Percentiles rank a stretch among this genome's conserved stretches.
phyloP scores from a whole-genome alignment of 2,113 vertebrate species.

The Dissostichus mawsoni region DNA sequence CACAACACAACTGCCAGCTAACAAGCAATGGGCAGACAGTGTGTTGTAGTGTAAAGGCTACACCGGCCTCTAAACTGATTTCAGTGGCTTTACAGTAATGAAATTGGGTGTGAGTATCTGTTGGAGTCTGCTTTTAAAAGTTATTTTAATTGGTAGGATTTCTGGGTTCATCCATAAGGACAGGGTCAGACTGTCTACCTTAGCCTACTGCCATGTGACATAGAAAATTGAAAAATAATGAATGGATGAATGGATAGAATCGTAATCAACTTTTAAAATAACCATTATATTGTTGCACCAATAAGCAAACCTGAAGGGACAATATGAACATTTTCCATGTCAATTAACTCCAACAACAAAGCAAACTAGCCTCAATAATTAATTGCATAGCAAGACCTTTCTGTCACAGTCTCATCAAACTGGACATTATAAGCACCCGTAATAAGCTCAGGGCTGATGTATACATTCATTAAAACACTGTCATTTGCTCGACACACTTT shows the following conservation, averaged over 20 bases:
- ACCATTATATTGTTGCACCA: not conserved
- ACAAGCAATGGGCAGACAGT: not conserved
- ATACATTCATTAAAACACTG: not conserved
- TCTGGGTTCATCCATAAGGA: not conserved
- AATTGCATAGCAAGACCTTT: not conserved
- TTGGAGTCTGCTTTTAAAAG: not conserved
- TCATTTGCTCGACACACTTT: conserved; percentile 23
- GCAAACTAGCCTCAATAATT: not conserved
- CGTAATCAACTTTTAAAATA: conserved; percentile 8
- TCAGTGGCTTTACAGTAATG: not conserved
- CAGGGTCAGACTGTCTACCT: not conserved
- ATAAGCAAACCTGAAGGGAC: not conserved
- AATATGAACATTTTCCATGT: not conserved
- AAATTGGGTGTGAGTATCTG: not conserved
- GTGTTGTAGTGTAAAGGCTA: not conserved
- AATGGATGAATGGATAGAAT: conserved; percentile 3
- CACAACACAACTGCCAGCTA: too few species aligned
- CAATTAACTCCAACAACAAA: not conserved
- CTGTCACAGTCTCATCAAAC: not conserved
- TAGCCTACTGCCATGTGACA: not conserved
- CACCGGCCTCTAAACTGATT: not conserved
- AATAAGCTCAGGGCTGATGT: not conserved
- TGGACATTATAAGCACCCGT: not conserved
- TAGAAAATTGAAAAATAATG: not conserved
- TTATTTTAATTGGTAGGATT: not conserved